These are phyloP conservation scores for Drosophila vallismaia DNA, from an alignment of 2,888 invertebrate species.

Conservation along the genomic window DNA sequence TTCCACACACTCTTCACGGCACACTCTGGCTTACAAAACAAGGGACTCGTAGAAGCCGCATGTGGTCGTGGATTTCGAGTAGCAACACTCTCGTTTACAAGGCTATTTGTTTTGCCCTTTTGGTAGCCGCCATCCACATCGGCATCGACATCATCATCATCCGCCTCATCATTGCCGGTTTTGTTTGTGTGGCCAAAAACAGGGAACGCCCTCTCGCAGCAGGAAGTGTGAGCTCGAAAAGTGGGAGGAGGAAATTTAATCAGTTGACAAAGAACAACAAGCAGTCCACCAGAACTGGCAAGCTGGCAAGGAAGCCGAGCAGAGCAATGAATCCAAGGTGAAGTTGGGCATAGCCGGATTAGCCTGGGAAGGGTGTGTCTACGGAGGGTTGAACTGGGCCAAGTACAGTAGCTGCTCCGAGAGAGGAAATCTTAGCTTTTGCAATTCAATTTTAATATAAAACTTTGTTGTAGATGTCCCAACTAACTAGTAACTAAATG, in stretches of 20 bases:
- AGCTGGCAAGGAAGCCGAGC: slow-evolving; percentile 17
- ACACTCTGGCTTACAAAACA: slow-evolving; percentile 28
- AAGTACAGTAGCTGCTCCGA: slow-evolving; percentile 11
- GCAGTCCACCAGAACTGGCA: slow-evolving; percentile 22
- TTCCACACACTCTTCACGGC: slow-evolving; percentile 42
- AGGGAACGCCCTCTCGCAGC: slow-evolving; percentile 71
- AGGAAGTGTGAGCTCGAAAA: slow-evolving; percentile 31
- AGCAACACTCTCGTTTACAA: slow-evolving; percentile 51
- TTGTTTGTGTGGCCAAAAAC: slow-evolving; percentile 69
- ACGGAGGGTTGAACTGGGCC: slow-evolving; percentile 57
- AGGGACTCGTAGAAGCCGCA: slow-evolving; percentile 55
- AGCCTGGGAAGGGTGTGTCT: slow-evolving; percentile 69
- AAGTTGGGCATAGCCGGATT: slow-evolving; percentile 60
- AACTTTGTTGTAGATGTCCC: too few species aligned
- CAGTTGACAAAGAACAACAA: slow-evolving; percentile 73
- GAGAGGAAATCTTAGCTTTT: neutral
- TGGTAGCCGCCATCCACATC: slow-evolving; percentile 46
- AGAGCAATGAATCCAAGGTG: slow-evolving; percentile 33
- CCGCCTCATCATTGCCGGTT: slow-evolving; percentile 37
- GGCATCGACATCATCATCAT: slow-evolving; percentile 3
- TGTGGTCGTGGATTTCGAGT: slow-evolving; percentile 61
- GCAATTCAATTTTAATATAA: neutral
- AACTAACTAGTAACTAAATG: too few species aligned
- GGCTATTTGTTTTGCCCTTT: slow-evolving; percentile 62
- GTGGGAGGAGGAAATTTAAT: slow-evolving; percentile 73